Base-by-base conservation (phyloP, 2,113 vertebrate species). In the Oncorhynchus masou region DNA sequence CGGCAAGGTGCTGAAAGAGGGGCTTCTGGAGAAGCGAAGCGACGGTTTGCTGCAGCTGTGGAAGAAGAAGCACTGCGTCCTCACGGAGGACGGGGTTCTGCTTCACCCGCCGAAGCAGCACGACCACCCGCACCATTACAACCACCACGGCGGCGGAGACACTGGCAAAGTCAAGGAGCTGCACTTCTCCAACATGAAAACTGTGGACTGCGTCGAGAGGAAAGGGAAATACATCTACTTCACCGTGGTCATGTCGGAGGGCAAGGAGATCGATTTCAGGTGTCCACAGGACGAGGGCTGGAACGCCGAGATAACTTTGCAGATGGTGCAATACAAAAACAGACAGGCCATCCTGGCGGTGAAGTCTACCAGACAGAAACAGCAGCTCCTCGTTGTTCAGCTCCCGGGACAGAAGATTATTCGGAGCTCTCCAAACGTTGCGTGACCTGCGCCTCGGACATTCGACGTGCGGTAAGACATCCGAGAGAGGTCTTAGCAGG, bases 321-420 rank as follows among this genome's bases (percentile, higher is more conserved):
- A 96, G 91, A 96, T 99, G 95, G 97, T 99, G 90, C 97, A 96
- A 84, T 98, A 99, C 92, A 98, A 99, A 92, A 99, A 99, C 89
- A 95, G 96, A 0, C 97, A 98, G 92, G 97, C 97, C 60, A 96
- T 99, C 85, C 95, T 97, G 74, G 97, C 97, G 9, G 97, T 99
- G 34, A 95, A 94, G 85, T 97, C 96, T 83, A 96, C 95, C 60
- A 91, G 97, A 34, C 96, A 99, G 93, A 99, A 99, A 90, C 97
- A 98, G 91, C 97, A 98, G 94, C 95, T 97, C 87, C 94, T 98
- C 64, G 95, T 97, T 27, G 95, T 93, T 75, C 95, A 95, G 86
- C 93, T 94, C 75, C 86, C 90, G 24, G 92, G 88, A 0, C 91
- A 92, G 45, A 93, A 91, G 75, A 85, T 82, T 49, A 25, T 81